These are phyloP conservation scores for Crotalus viridis DNA, from an alignment of 2,113 vertebrate genomes.

Conservation along the genomic window DNA sequence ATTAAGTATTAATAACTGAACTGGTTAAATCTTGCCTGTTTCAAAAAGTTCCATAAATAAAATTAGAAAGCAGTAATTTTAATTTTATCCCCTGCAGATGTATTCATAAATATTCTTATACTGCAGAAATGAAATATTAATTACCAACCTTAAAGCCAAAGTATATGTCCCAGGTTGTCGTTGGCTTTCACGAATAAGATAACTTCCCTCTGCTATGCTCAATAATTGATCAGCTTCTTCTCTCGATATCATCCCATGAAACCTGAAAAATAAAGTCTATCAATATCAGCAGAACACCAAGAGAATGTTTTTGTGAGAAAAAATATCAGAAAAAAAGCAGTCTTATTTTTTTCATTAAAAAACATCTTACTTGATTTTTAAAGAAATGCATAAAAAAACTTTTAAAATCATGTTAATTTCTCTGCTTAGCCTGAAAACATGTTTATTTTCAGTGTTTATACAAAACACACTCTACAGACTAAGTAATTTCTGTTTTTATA, in stretches of 20 bases:
- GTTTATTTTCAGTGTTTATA: constrained; percentile 15
- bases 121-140: constrained; percentile 56
- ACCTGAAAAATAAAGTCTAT: constrained; percentile 73
- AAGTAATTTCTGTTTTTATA: constrained; percentile 28
- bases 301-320: constrained; percentile 31
- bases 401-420: constrained; percentile 40
- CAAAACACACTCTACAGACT: constrained; percentile 14
- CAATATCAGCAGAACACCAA: constrained; percentile 6
- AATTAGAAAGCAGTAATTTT: constrained; percentile 31
- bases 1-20: constrained; percentile 50
- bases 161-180: constrained; percentile 97
- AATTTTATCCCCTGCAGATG: constrained; percentile 18
- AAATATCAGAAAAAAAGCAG: not conserved
- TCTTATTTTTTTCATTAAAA: constrained; percentile 8
- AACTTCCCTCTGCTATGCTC: constrained; percentile 94
- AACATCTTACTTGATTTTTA: not conserved
- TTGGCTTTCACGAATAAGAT: constrained; percentile 98
- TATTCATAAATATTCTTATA: constrained; percentile 58
- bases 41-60: not conserved
- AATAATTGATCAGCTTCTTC: constrained; percentile 92
- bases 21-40: constrained; percentile 57
- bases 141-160: constrained; percentile 89
- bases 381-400: constrained; percentile 30
- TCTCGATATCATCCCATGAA: constrained; percentile 98
- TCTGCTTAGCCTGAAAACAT: constrained; percentile 28